A percentile compares a stretch with the other conserved stretches of the same genome.
phyloP scores from a whole-genome alignment of 2,888 invertebrate genomes.

The Apantesis nais region DNA sequence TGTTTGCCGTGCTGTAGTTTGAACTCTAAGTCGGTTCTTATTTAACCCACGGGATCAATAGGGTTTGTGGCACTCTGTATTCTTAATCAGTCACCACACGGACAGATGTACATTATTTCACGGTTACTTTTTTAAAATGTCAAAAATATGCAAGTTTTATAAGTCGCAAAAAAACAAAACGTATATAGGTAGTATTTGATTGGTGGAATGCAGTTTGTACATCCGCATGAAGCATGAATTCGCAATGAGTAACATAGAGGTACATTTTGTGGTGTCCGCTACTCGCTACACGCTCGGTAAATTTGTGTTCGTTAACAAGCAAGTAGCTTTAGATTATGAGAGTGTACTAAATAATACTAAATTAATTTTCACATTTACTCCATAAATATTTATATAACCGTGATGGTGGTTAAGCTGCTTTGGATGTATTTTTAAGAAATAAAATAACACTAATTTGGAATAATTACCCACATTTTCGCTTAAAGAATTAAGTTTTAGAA shows the following conservation, averaged over 20 bases:
- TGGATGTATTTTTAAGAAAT: not conserved
- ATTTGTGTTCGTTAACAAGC: conserved; percentile 47
- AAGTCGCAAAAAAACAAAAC: not conserved
- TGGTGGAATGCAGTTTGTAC: conserved; percentile 42
- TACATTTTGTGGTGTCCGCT: conserved; percentile 62
- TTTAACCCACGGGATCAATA: too few relatives aligned
- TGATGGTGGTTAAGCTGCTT: not conserved
- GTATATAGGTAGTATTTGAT: not conserved
- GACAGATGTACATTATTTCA: not conserved
- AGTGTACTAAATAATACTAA: conserved; percentile 16
- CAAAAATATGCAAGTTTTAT: not conserved
- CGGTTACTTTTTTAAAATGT: not conserved
- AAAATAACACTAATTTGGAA: not conserved
- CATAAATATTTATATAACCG: not conserved
- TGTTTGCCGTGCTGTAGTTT: too few relatives aligned
- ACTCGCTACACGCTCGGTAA: conserved; percentile 31
- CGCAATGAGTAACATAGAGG: conserved; percentile 62
- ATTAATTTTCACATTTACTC: not conserved
- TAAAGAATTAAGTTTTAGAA: too few relatives aligned
- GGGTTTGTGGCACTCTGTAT: too few relatives aligned
- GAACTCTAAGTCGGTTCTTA: too few relatives aligned
- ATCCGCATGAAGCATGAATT: conserved; percentile 69
- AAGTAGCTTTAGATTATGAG: conserved; percentile 28
- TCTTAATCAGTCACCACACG: too few relatives aligned
- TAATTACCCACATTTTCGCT: too few relatives aligned